A percentile compares a stretch with the other conserved stretches of the same genome.
Conservation (phyloP, 2,113 vertebrate species). For the Lonchura striata region DNA sequence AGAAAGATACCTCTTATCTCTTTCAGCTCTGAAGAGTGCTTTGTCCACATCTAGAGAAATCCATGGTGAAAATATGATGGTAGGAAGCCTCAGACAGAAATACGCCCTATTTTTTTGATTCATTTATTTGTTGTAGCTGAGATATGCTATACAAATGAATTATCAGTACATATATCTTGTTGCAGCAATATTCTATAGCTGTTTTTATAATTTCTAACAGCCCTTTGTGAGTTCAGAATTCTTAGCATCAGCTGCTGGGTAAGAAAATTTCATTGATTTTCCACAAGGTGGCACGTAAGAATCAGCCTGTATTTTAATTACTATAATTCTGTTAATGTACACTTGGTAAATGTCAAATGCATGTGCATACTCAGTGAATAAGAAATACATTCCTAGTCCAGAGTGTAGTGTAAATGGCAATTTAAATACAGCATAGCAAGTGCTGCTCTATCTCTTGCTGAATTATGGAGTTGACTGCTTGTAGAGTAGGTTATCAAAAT, state of each 20-base stretch:
- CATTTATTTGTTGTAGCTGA: not conserved
- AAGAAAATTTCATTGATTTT: constrained; percentile 32
- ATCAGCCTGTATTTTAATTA: constrained; percentile 34
- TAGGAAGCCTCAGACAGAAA: not conserved
- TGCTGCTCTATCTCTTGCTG: not conserved
- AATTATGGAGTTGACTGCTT: not conserved
- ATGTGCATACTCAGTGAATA: not conserved
- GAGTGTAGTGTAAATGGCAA: not conserved
- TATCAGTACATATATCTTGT: not conserved
- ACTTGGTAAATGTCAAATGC: not conserved
- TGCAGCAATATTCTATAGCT: not conserved
- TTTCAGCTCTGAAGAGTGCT: not conserved
- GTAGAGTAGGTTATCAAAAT: not conserved
- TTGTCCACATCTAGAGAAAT: not conserved
- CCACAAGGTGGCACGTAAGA: constrained; percentile 65
- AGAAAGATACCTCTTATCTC: not conserved
- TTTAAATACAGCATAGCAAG: not conserved
- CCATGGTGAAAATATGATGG: not conserved
- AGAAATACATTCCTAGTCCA: fast-evolving
- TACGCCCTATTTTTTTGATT: not conserved
- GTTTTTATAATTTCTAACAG: not conserved
- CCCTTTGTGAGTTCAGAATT: not conserved
- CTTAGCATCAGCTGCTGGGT: not conserved
- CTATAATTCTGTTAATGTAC: not conserved
- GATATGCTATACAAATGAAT: not conserved